Evolutionary conservation across 1,140 invertebrate species (phyloP), one percentile per base, ranked within the genome.

Genomic region (Drosophila melanica): DNA sequence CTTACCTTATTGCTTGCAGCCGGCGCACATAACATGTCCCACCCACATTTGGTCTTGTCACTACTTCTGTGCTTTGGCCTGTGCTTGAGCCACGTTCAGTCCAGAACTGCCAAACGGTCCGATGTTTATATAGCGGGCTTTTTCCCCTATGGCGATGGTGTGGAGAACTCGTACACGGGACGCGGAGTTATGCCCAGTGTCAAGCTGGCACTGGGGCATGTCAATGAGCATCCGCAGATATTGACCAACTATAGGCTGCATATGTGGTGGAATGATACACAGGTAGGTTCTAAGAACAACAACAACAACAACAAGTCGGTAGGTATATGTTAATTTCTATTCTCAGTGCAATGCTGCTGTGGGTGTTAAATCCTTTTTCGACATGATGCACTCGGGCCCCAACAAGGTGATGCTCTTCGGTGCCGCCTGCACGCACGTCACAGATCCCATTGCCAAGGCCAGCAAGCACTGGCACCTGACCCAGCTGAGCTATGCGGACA

Each of bases 311-410:
- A 9, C 3, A 5, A 3, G n/a, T 0, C 7, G 3, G 4, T 4
- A 12, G 1, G 4, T n/a, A 10, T 54, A 27, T 44, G 3, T 2
- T 3, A 7, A 90, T 66, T 77, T 90, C 79, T 8, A 8, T 75
- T 94, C 94, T 9, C 93, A 99, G 98, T 99, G 98, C 92, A 98
- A 99, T 92, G 97, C 98, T 20, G 98, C 98, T 0, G 97, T 99
- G n/a, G 98, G 98, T 2, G 98, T 99, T 69, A 99, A 99, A 92
- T 96, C 97, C 1, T 98, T 99, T 92, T 99, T 99, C 93, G 98
- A 99, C 92, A 98, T 99, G 97, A 98, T 99, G 96, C 96, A 98
- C 93, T 96, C 96, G 91, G 94, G 95, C 4, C 96, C 98, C 6
- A 94, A 96, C 84, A 99, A 98, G 92, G 93, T 99, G 73, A 98